Conservation (phyloP, 2,797 vertebrate genomes). For the Sparus aurata region DNA sequence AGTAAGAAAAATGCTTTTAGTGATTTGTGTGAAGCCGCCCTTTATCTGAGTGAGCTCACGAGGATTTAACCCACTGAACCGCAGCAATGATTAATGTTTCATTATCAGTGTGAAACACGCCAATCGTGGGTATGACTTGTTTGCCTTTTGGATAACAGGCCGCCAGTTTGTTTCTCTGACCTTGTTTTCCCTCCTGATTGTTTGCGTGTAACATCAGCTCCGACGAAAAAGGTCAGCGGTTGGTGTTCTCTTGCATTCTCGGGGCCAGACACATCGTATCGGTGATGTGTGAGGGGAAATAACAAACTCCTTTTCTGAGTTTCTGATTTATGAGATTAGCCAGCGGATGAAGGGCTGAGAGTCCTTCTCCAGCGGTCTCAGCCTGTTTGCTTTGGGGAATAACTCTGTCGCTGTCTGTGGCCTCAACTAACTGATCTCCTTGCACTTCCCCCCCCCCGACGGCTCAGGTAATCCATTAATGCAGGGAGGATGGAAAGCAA, state of each 20-base stretch:
- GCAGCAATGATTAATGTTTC: conserved; percentile 17
- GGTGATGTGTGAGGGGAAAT: neutral
- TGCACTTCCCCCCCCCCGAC: conserved; percentile 28
- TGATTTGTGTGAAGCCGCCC: neutral
- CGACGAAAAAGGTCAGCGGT: neutral
- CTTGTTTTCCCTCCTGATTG: conserved; percentile 21
- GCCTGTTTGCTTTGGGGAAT: conserved; percentile 62
- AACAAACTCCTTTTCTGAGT: neutral
- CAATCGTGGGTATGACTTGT: conserved; percentile 17
- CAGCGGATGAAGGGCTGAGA: conserved; percentile 17
- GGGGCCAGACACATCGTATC: neutral
- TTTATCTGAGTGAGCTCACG: conserved; percentile 12
- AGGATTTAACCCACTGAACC: conserved; percentile 10
- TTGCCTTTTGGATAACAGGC: conserved; percentile 38
- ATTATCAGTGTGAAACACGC: conserved; percentile 34
- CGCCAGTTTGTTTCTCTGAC: neutral
- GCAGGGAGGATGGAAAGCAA: conserved; percentile 36
- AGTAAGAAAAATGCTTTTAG: neutral
- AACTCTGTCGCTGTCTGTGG: conserved; percentile 28
- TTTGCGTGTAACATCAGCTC: conserved; percentile 2
- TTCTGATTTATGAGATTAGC: neutral
- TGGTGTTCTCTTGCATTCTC: conserved; percentile 5
- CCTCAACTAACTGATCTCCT: conserved; percentile 48
- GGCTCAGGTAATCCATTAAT: conserved; percentile 65
- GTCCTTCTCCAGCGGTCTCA: conserved; percentile 17